Base-by-base conservation (phyloP, 2,888 invertebrate genomes). In the Sphinx pinastri region DNA sequence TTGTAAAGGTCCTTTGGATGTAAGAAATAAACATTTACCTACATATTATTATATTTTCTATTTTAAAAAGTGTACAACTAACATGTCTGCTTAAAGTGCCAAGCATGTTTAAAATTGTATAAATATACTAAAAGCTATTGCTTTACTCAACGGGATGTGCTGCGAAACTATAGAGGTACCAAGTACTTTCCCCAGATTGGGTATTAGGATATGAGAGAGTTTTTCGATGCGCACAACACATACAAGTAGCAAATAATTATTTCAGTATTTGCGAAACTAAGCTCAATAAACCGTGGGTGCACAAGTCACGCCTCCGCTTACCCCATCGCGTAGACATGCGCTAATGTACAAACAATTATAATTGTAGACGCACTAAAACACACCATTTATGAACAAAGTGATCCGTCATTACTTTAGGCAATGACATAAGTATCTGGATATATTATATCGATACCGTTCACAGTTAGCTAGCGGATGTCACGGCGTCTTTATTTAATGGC, bases 391-490 rank as follows among this genome's bases (percentile, higher is more conserved):
- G 71, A 52, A 7, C 51, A 67, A 52, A 14, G 14, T 51, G 54
- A 14, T 54, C 38, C 54, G 11, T 14, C 13, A 31, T 51, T 52
- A 69, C 63, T 55, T 72, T 72, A 59, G 55, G 72, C 59, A 74
- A 74, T 75, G 73, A 71, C 54, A 57, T 58, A 69, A 68, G 70
- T 70, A 70, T 76, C 73, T 70, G 75, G 76, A 72, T 71, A 74
- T 76, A 52, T 14, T 52, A 72, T 73, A 76, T 79, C 77, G 83
- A 86, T 85, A 86, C 80, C 74, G 80, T 82, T 81, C 79, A 90
- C 91, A 86, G 91, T 91, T 89, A 90, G 78, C 73, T 76, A 77
- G 83, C 93, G 93, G 93, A 92, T 92, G 92, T 92, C 93, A 92
- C 92, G 92, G 84, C 81, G 88, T 86, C 85, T 88, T 90, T 84